Percentiles rank a stretch among this genome's conserved stretches.
Evolutionary conservation across 2,113 vertebrate genomes (phyloP).

Genomic region (Corythornis vintsioides): DNA sequence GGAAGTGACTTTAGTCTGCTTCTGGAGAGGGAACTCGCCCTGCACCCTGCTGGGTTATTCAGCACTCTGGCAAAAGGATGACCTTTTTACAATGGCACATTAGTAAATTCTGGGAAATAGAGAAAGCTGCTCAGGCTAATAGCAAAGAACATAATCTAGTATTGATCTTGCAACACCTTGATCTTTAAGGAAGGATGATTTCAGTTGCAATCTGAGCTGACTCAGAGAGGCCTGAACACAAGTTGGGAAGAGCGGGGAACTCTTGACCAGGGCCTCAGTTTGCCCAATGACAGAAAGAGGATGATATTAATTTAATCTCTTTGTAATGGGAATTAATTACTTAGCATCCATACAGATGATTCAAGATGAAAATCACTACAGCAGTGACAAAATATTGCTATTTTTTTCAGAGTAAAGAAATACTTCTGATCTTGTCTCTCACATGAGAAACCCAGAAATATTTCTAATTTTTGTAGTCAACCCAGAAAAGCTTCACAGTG

Average conservation of each 20-base stretch:
- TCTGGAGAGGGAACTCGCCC: neutral
- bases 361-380: neutral
- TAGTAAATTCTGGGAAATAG: neutral
- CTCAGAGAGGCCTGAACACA: neutral
- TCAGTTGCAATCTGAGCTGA: neutral
- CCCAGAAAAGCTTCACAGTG: neutral
- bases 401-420: neutral
- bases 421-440: neutral
- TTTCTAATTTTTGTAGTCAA: neutral
- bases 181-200: slow-evolving; percentile 26
- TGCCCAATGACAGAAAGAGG: neutral
- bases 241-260: neutral
- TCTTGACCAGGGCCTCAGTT: neutral
- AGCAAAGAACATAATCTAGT: slow-evolving; percentile 45
- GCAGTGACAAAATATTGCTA: neutral
- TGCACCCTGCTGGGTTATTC: slow-evolving; percentile 2
- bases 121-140: slow-evolving; percentile 25
- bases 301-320: neutral
- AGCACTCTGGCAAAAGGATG: neutral
- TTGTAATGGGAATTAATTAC: neutral
- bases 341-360: neutral
- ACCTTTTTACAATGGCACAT: neutral
- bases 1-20: neutral
- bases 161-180: slow-evolving; percentile 33
- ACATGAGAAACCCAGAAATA: neutral